Evolutionary conservation across 2,888 invertebrate species (phyloP).

Genomic region (Ametastegia equiseti): DNA sequence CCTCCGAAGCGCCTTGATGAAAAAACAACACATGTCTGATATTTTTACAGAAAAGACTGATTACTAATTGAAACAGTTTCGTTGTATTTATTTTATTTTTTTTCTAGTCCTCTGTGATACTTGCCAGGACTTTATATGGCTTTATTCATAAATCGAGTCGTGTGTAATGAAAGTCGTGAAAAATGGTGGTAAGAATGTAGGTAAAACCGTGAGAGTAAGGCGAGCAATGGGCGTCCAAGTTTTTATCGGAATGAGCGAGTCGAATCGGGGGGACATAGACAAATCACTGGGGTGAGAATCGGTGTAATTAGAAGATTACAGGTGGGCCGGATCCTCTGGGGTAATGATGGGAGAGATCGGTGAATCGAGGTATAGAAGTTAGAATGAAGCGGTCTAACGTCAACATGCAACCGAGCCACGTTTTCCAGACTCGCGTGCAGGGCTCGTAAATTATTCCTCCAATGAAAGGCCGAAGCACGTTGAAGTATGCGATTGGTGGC

Average conservation of each 20-base stretch:
- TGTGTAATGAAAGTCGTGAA: background rate
- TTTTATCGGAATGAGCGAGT: background rate
- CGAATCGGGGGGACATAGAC: slow-evolving; percentile 31
- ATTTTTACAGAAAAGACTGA: background rate
- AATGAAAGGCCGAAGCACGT: slow-evolving; percentile 65
- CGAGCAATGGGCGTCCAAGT: background rate
- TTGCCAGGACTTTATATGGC: background rate
- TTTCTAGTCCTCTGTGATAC: background rate
- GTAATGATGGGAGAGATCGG: slow-evolving; percentile 16
- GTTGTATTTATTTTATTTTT: background rate
- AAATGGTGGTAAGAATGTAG: background rate
- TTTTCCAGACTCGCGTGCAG: slow-evolving; percentile 40
- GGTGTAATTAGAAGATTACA: slow-evolving; percentile 32
- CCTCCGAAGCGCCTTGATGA: too few relatives aligned
- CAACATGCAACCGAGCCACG: slow-evolving; percentile 43
- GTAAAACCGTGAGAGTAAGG: background rate
- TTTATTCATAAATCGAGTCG: slow-evolving; percentile 2
- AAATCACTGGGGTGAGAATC: slow-evolving; percentile 16
- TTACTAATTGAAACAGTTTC: background rate
- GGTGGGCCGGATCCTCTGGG: background rate
- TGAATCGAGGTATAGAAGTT: background rate
- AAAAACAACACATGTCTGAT: too few relatives aligned
- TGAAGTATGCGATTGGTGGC: slow-evolving; percentile 65
- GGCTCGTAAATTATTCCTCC: slow-evolving; percentile 62
- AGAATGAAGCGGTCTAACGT: slow-evolving; percentile 42